phyloP scores from a whole-genome alignment of 64 coral and sea anemone species.

The Catalaphyllia jardinei region DNA sequence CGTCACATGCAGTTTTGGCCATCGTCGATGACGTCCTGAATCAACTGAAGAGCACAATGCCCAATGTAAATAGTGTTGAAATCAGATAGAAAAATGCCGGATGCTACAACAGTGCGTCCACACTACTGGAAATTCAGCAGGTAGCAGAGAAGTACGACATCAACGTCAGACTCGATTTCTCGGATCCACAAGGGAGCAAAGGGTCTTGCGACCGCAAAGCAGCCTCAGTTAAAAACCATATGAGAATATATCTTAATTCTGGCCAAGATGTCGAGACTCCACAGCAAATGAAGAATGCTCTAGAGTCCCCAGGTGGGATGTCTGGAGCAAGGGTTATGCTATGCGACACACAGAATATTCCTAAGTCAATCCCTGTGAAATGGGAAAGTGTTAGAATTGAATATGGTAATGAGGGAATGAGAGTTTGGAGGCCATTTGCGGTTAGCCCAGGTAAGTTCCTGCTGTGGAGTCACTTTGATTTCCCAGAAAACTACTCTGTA shows the following conservation, averaged over 20 bases:
- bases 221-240: not conserved
- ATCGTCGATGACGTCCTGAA: constrained; percentile 54
- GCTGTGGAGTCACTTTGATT: constrained; percentile 23
- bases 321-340: constrained; percentile 29
- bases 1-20: constrained; percentile 40
- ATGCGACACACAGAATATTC: constrained; percentile 33
- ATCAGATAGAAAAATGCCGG: constrained; percentile 33
- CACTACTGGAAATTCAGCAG: constrained; percentile 15
- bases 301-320: constrained; percentile 29
- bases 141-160: not conserved
- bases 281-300: constrained; percentile 23
- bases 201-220: not conserved
- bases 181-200: not conserved
- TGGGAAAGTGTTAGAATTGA: constrained; percentile 60
- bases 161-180: not conserved
- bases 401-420: constrained; percentile 5
- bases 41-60: constrained; percentile 46
- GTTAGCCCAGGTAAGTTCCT: constrained; percentile 44
- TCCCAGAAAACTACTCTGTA: constrained; percentile 5
- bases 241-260: constrained; percentile 2
- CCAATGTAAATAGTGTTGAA: constrained; percentile 20
- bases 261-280: constrained; percentile 57
- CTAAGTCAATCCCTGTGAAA: constrained; percentile 38
- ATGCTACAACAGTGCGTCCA: constrained; percentile 44
- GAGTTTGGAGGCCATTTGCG: constrained; percentile 27